Percentiles rank a stretch among this genome's conserved stretches.
Conservation (phyloP, 2,113 vertebrate species). For the Marmota monax region DNA sequence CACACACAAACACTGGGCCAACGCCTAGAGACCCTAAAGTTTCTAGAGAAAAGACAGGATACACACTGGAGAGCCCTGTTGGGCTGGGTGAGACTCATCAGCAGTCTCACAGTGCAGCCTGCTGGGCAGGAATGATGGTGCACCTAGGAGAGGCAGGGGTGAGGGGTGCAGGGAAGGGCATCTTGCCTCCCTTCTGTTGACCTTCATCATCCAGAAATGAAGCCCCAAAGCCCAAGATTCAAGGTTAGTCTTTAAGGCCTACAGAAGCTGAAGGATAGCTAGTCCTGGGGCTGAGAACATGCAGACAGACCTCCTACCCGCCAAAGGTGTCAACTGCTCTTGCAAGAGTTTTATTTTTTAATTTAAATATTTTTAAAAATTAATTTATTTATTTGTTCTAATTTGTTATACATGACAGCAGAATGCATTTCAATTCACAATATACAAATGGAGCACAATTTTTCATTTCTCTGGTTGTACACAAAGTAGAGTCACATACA, state of each 20-base stretch:
- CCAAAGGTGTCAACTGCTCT: background rate
- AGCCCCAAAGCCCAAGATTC: background rate
- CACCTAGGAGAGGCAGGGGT: background rate
- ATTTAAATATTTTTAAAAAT: too few species aligned
- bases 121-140: constrained; percentile 18
- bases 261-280: background rate
- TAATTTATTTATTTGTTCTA: too few species aligned
- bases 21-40: background rate
- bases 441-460: too few species aligned
- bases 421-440: too few species aligned
- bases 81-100: background rate
- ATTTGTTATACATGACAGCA: too few species aligned
- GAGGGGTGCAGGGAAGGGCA: fast-evolving
- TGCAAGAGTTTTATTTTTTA: too few species aligned
- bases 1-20: background rate
- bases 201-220: background rate
- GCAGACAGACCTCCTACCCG: background rate
- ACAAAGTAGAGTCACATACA: too few species aligned
- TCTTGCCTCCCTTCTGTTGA: background rate
- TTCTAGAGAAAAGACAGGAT: background rate
- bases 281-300: background rate
- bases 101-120: constrained; percentile 66
- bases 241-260: background rate
- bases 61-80: background rate
- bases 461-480: too few species aligned